Evolutionary conservation across 2,888 invertebrate species (phyloP).

Genomic region (Notocelia uddmanniana): DNA sequence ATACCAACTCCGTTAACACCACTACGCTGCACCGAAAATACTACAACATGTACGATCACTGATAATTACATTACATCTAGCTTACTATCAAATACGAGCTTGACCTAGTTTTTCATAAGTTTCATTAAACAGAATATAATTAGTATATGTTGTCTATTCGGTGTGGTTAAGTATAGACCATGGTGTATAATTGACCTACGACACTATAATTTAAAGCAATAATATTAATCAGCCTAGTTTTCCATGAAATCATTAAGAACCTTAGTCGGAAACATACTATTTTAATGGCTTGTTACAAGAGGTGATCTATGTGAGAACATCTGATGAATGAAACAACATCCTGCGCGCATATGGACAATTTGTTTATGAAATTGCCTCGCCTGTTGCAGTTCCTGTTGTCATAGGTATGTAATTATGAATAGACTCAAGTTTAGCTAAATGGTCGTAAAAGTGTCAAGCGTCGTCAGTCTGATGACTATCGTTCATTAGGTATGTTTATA

Average conservation of each 20-base stretch:
- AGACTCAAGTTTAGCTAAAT: background rate
- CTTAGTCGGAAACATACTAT: background rate
- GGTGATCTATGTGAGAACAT: slow-evolving; percentile 45
- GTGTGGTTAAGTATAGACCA: background rate
- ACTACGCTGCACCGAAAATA: too few species aligned
- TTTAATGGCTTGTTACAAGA: slow-evolving; percentile 24
- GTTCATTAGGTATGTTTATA: background rate
- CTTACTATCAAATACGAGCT: background rate
- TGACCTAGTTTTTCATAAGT: background rate
- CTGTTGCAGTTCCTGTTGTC: slow-evolving; percentile 33
- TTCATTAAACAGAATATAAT: background rate
- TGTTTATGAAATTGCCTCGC: slow-evolving; percentile 38
- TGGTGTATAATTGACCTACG: slow-evolving; percentile 9
- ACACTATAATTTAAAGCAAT: slow-evolving; percentile 6
- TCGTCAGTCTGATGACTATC: background rate
- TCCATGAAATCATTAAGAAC: slow-evolving; percentile 17
- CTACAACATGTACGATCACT: too few species aligned
- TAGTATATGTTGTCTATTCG: background rate
- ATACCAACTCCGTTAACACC: too few species aligned
- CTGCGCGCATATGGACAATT: slow-evolving; percentile 40
- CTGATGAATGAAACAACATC: slow-evolving; percentile 41
- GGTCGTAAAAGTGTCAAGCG: background rate
- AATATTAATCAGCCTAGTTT: slow-evolving; percentile 5
- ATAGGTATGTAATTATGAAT: background rate
- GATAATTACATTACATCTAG: too few species aligned